phyloP scores from a whole-genome alignment of 2,888 invertebrate genomes.

The Tiphia femorata region DNA sequence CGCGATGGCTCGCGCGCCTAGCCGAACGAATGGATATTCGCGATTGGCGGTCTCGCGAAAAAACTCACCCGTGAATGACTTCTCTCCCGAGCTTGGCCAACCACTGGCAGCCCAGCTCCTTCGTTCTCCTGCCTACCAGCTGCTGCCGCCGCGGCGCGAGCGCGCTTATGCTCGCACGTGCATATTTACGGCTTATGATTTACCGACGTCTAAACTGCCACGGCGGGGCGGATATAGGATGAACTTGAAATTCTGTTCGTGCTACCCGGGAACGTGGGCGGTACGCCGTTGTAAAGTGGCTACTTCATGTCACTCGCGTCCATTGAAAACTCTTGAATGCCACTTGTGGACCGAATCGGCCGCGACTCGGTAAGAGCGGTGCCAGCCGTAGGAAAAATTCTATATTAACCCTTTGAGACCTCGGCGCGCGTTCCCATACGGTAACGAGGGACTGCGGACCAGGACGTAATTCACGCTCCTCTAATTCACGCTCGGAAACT shows the following conservation, averaged over 20 bases:
- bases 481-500: too few species aligned
- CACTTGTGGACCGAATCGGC: conserved; percentile 12
- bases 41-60: background rate
- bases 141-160: conserved; percentile 6
- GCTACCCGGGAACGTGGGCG: conserved; percentile 35
- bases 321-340: conserved; percentile 22
- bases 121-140: conserved; percentile 16
- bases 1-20: too few species aligned
- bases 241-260: conserved; percentile 46
- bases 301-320: conserved; percentile 35
- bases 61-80: too few species aligned
- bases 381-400: too few species aligned
- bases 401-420: too few species aligned
- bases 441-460: too few species aligned
- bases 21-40: too few species aligned
- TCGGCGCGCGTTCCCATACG: too few species aligned
- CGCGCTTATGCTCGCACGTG: conserved; percentile 17
- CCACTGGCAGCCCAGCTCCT: too few species aligned
- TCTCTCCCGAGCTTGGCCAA: background rate
- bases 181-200: conserved; percentile 33
- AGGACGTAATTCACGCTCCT: too few species aligned
- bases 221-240: conserved; percentile 14
- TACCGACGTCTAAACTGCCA: conserved; percentile 18
- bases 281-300: conserved; percentile 28
- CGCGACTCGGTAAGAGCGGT: too few species aligned